These are phyloP conservation scores for Toxotes lorentzi DNA, from an alignment of 2,797 vertebrate species.

Conservation along the genomic window DNA sequence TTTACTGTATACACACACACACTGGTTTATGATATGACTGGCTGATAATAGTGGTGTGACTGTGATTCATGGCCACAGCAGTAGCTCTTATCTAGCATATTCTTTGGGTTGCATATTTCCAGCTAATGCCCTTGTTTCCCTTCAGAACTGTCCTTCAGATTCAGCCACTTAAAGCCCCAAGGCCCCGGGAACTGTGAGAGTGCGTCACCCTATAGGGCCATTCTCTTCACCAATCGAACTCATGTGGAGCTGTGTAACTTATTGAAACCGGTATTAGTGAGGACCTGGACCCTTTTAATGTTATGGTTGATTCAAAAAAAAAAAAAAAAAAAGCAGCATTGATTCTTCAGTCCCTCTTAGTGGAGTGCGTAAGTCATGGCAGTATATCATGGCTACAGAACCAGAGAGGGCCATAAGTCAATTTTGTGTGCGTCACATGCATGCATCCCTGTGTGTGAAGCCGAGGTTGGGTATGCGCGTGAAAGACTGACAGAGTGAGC, in stretches of 20 bases:
- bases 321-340: constrained; percentile 30
- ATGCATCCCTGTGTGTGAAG: constrained; percentile 18
- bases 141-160: constrained; percentile 58
- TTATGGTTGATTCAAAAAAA: constrained; percentile 26
- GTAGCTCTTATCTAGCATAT: constrained; percentile 76
- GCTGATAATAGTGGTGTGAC: constrained; percentile 64
- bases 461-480: constrained; percentile 16
- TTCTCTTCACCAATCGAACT: constrained; percentile 28
- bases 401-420: constrained; percentile 46
- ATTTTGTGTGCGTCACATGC: constrained; percentile 11
- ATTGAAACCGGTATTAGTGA: constrained; percentile 17
- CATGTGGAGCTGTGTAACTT: constrained; percentile 25
- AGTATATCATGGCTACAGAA: background rate
- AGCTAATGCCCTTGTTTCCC: constrained; percentile 61
- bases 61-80: constrained; percentile 75
- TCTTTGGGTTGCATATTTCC: constrained; percentile 67
- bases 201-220: constrained; percentile 30
- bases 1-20: constrained; percentile 31
- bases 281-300: constrained; percentile 25
- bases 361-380: constrained; percentile 37
- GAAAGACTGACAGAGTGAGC: constrained; percentile 38
- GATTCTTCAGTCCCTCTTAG: constrained; percentile 50
- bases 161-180: constrained; percentile 49
- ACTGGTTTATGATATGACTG: constrained; percentile 46
- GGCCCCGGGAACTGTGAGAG: constrained; percentile 37